Evolutionary conservation across 2,113 vertebrate species (phyloP), one percentile per base, ranked within the genome.

Genomic region (Phylloscopus trochilus): DNA sequence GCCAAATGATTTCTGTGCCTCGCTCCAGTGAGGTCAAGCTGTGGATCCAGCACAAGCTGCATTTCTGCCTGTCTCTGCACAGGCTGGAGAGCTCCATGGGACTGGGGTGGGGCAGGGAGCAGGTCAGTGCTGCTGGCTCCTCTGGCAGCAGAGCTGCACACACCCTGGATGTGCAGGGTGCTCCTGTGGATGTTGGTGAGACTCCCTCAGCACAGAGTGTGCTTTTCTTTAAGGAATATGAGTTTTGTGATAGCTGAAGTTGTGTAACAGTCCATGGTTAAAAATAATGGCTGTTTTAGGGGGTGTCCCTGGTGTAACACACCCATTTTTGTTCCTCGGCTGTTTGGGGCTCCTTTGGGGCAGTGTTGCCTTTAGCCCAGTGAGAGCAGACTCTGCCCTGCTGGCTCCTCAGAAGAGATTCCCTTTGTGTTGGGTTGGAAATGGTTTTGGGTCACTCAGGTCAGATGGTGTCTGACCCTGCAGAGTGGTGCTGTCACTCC

Each of bases 131-230:
- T 63, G 46, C 70, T 55, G 70, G 5, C 41, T 44, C 2, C 53
- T 58, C 21, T 30, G 17, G 6, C 31, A 28, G 27, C 51, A 64
- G 64, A 39, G 46, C 47, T 55, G 51, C 37, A 24, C 49, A 10
- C 23, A 5, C 22, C 74, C 47, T 30, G 7, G 0, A 1, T 59
- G 44, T 22, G 13, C 27, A 11, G n/a, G 18, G 1, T 3, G 23
- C 30, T 27, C 69, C 0, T 22, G 5, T 28, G 89, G 59, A 9
- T 30, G 47, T 13, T 46, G 75, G 35, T 55, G 72, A 13, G 43
- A 21, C 26, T 49, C 26, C 41, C 22, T 30, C 39, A 5, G 15
- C 60, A 39, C 20, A 74, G 27, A 39, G 37, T 1, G 7, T 30
- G 9, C 4, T 39, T 67, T 76, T 33, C 33, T 46, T 30, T 7